Evolutionary conservation across 2,888 invertebrate species (phyloP).

Genomic region (Halictus ligatus): DNA sequence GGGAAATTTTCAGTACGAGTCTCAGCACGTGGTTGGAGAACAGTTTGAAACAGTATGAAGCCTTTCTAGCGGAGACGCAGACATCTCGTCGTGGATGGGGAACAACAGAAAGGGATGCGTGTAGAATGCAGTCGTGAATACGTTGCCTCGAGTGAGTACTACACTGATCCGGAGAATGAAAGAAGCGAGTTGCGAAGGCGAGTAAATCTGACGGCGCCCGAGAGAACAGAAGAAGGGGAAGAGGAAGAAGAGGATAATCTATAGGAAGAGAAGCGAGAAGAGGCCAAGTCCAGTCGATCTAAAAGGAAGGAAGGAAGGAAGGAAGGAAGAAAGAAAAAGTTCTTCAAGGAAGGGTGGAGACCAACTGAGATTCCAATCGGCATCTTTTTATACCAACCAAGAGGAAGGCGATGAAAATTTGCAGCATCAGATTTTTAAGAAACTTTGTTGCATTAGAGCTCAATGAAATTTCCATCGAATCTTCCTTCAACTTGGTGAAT

Average conservation of each 20-base stretch:
- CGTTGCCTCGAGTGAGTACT: slow-evolving; percentile 63
- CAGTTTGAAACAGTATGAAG: slow-evolving; percentile 46
- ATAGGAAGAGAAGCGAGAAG: slow-evolving; percentile 17
- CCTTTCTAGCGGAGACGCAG: slow-evolving; percentile 31
- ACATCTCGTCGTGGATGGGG: slow-evolving; percentile 42
- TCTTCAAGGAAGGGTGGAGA: slow-evolving; percentile 59
- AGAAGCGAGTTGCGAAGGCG: slow-evolving; percentile 63
- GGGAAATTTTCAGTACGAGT: neutral
- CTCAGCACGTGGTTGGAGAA: neutral
- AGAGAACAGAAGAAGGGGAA: slow-evolving; percentile 42
- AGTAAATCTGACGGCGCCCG: slow-evolving; percentile 59
- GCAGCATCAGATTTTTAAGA: slow-evolving; percentile 31
- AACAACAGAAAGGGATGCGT: slow-evolving; percentile 52
- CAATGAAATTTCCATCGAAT: neutral
- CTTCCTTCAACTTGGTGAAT: neutral
- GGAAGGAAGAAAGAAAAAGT: slow-evolving; percentile 43
- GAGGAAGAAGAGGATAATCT: slow-evolving; percentile 35
- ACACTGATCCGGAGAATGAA: slow-evolving; percentile 49
- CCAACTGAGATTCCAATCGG: slow-evolving; percentile 66
- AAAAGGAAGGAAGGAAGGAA: slow-evolving; percentile 11
- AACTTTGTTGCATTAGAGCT: neutral
- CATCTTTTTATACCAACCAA: slow-evolving; percentile 57
- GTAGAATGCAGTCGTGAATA: slow-evolving; percentile 53
- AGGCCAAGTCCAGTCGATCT: slow-evolving; percentile 4
- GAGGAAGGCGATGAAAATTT: slow-evolving; percentile 50